Evolutionary conservation across 1,140 invertebrate genomes (phyloP), one percentile per base, ranked within the genome.

Genomic region (Drosophila funebris): DNA sequence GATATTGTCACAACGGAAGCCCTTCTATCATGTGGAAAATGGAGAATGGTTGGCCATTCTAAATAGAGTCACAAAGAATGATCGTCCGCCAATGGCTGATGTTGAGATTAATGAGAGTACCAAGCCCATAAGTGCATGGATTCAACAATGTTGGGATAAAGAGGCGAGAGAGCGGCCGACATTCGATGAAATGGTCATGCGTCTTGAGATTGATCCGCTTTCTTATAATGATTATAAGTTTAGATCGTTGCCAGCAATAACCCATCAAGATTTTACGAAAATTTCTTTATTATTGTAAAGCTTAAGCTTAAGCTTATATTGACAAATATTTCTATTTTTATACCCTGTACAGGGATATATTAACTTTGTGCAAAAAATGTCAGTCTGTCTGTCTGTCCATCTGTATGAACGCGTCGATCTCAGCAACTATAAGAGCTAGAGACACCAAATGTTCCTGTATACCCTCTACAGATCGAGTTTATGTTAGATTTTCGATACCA

Each of bases 1-100:
- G 27, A 43, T 79, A 8, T 57, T 79, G 64, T 18, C 48, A 0
- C 36, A 48, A 2, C 9, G 36, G 11, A 4, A 14, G 33, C 76
- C 77, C 2, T 79, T 53, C 61, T 13, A 16, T 22, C 46, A 52
- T 5, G 13, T 63, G 24, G 14, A 31, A 50, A 14, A 9, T 22
- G 4, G 4, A 7, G 6, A 44, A 11, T 0, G 5, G 5, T 16
- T 11, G 9, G 1, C 1, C 3, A 31, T 50, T 31, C 8, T 16
- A 7, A 14, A 31, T 5, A 13, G 0, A 9, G 8, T 14, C 31
- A 31, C 7, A 16, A 4, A 50, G 7, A 24, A 24, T 13, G 6
- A 46, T 5, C 20, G 22, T 2, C 22, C 44, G 0, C 2, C 20
- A 27, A 46, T 46, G n/a, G 20, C 13, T 13, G 20, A 24, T 7